These are phyloP conservation scores for Rhagologus leucostigma DNA, from an alignment of 2,113 vertebrate genomes.

Conservation along the genomic window DNA sequence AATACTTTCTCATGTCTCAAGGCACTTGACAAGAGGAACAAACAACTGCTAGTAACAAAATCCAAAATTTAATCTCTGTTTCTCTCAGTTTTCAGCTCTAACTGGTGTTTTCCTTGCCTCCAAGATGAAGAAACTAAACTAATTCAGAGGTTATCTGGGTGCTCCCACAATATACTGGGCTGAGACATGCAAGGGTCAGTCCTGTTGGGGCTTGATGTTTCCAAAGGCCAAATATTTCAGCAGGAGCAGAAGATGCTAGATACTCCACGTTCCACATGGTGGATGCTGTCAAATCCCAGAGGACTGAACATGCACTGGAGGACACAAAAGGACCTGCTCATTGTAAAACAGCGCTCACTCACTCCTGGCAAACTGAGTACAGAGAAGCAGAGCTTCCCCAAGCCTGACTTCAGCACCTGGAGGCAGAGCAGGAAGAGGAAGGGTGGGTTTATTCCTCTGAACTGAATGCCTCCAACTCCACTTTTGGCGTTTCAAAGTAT, in stretches of 20 bases:
- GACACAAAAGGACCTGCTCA: neutral
- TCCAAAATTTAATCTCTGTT: neutral
- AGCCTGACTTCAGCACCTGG: neutral
- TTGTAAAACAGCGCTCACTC: accelerated
- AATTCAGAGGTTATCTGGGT: neutral
- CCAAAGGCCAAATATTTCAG: neutral
- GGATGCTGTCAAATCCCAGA: neutral
- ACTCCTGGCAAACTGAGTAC: neutral
- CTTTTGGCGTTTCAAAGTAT: accelerated
- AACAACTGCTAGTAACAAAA: neutral
- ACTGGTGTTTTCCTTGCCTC: neutral
- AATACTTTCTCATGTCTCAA: neutral
- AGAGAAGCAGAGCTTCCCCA: neutral
- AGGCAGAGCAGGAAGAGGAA: neutral
- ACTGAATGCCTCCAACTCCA: accelerated
- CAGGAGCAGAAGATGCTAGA: neutral
- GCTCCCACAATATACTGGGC: neutral
- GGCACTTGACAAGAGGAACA: neutral
- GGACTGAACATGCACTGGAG: accelerated
- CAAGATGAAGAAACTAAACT: neutral
- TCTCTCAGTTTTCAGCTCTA: neutral
- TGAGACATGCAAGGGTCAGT: neutral
- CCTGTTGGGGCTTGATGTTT: neutral
- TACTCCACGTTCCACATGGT: accelerated
- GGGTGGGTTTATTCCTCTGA: neutral